These are phyloP conservation scores for Xenus cinereus DNA, from an alignment of 2,113 vertebrate genomes.

Conservation along the genomic window DNA sequence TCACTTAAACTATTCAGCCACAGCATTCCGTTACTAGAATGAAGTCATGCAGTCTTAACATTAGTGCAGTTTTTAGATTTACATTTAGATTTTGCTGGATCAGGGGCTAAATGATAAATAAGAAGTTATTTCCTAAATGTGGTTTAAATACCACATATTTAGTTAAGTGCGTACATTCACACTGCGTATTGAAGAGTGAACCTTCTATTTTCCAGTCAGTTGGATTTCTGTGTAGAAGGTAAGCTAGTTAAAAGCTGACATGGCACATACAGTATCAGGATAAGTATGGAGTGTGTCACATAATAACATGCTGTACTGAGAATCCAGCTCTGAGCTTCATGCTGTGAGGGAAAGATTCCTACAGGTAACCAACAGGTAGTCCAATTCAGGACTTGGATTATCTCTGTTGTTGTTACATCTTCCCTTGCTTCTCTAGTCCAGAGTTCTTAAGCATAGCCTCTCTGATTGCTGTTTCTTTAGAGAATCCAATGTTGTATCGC, in stretches of 20 bases:
- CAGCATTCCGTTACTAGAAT: not conserved
- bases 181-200: not conserved
- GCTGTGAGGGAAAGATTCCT: not conserved
- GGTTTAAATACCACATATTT: not conserved
- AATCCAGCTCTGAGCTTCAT: not conserved
- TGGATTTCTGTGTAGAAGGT: not conserved
- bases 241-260: not conserved
- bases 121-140: not conserved
- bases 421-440: not conserved
- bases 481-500: not conserved
- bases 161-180: not conserved
- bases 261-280: not conserved
- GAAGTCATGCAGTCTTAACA: not conserved
- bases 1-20: not conserved
- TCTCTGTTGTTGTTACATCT: not conserved
- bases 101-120: not conserved
- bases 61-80: not conserved
- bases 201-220: not conserved
- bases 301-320: not conserved
- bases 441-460: not conserved
- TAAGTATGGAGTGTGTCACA: not conserved
- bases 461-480: not conserved
- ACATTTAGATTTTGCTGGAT: not conserved
- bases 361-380: not conserved
- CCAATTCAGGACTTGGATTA: accelerated